These are phyloP conservation scores for Crotalus viridis DNA, from an alignment of 2,113 vertebrate species.

Conservation along the genomic window DNA sequence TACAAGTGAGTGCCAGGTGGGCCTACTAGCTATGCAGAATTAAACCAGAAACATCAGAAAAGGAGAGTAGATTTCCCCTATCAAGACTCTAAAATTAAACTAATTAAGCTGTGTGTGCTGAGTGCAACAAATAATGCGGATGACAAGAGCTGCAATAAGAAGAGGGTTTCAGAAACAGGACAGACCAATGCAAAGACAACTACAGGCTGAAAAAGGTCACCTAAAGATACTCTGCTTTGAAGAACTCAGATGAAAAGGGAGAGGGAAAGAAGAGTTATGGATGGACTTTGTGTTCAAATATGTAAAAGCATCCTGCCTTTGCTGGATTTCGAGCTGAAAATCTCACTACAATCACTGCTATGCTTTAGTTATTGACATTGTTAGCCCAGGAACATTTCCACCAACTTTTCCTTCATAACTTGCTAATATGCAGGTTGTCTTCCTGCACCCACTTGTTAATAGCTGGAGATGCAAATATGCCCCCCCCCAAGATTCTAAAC, in stretches of 20 bases:
- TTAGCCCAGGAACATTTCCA: background rate
- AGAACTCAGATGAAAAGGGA: background rate
- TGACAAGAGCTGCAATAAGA: background rate
- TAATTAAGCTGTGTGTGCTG: background rate
- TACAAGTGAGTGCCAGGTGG: background rate
- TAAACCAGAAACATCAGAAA: background rate
- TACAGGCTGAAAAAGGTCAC: background rate
- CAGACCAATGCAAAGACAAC: background rate
- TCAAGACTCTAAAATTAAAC: background rate
- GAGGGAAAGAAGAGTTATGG: background rate
- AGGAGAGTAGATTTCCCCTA: background rate
- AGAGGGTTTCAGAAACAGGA: background rate
- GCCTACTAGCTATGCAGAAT: background rate
- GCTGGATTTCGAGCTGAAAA: background rate
- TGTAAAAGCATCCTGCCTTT: background rate
- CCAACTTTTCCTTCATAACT: background rate
- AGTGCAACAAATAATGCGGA: background rate
- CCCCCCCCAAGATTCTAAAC: background rate
- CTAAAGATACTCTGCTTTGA: background rate
- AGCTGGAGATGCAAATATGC: no score
- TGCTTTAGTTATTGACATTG: background rate
- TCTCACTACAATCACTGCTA: background rate
- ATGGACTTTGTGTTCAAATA: background rate
- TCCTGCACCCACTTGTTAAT: background rate
- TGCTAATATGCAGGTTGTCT: background rate